Evolutionary conservation across 2,113 vertebrate genomes (phyloP), one percentile per base, ranked within the genome.

Genomic region (Trematocara unimaculatum): DNA sequence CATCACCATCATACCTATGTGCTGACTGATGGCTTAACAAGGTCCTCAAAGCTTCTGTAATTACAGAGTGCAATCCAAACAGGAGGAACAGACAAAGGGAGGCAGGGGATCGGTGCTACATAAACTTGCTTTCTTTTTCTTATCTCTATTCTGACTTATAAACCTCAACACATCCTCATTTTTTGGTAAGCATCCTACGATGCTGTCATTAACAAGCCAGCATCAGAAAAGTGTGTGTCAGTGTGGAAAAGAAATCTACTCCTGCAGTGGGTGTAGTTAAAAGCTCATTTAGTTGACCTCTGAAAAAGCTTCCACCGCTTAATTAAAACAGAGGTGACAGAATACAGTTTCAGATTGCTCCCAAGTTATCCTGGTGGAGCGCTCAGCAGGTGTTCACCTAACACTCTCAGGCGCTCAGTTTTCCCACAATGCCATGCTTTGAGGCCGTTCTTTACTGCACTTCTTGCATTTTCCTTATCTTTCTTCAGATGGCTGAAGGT

Each of bases 211-310:
- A 86, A 26, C 26, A 64, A 55, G 79, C 67, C 18, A 10, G 49
- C 55, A 70, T 82, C 83, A n/a, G 84, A 82, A 92, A 80, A 90
- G 79, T 85, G 42, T 42, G 78, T 87, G 93, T 90, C 82, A 67
- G 62, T 87, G 74, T 80, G 74, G 70, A 67, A 74, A 81, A 42
- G 53, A 58, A 85, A 91, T 89, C 91, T 80, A 79, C 90, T 92
- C 84, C 87, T 84, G 49, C 88, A 84, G 91, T 86, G 87, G 90
- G 92, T 93, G 91, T 91, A 95, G 94, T 95, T 95, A 94, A 95
- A 95, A 92, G 85, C 89, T 94, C 92, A 88, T 95, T 94, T 90
- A 8, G 70, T 88, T 93, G 93, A 95, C 95, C 94, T 92, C 92
- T 92, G 88, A 91, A 93, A 91, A 94, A 94, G 88, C 91, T 89